phyloP scores from a whole-genome alignment of 2,113 vertebrate genomes.

The Garra rufa region DNA sequence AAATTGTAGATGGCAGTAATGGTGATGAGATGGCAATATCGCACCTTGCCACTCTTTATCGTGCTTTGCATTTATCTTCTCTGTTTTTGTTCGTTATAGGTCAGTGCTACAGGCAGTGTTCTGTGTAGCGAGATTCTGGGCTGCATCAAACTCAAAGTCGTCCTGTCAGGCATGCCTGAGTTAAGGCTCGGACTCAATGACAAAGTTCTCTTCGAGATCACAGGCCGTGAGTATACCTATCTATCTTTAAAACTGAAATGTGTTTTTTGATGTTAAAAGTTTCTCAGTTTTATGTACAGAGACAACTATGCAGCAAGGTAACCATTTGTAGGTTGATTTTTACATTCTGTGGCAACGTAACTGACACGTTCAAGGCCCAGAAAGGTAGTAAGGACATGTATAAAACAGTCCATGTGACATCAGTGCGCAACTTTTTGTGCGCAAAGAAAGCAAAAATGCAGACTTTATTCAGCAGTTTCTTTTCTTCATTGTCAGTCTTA shows the following conservation, averaged over 20 bases:
- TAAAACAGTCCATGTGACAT: no score
- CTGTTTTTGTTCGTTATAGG: constrained; percentile 70
- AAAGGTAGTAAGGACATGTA: no score
- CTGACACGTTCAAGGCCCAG: no score
- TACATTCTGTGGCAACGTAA: background rate
- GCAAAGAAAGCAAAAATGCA: no score
- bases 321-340: background rate
- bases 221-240: constrained; percentile 82
- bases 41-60: background rate
- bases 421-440: no score
- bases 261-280: background rate
- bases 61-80: constrained; percentile 24
- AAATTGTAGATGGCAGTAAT: constrained; percentile 29
- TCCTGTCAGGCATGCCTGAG: constrained; percentile 92
- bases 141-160: constrained; percentile 86
- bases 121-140: constrained; percentile 90
- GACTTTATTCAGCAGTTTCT: no score
- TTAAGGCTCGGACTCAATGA: constrained; percentile 90
- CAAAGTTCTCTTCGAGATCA: constrained; percentile 91
- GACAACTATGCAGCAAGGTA: background rate
- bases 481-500: no score
- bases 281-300: background rate
- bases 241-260: background rate
- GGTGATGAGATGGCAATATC: constrained; percentile 19
- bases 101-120: constrained; percentile 84